These are phyloP conservation scores for Andrena minutula DNA, from an alignment of 2,888 invertebrate genomes.

Conservation along the genomic window DNA sequence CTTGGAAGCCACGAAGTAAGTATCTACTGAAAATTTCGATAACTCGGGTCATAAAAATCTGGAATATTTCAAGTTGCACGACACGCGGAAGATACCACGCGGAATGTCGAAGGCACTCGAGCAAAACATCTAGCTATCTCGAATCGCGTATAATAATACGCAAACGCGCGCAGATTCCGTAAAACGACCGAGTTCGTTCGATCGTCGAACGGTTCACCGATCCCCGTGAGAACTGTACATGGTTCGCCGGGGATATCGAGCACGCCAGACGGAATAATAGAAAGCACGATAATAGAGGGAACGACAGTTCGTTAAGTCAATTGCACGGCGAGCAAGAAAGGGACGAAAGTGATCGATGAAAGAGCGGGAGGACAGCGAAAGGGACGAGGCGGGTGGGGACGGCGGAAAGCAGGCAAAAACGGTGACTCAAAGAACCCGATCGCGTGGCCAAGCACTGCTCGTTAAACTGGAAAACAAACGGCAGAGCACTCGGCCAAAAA, in stretches of 20 bases:
- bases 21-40: no score
- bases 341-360: conserved; percentile 30
- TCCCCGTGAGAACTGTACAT: conserved; percentile 23
- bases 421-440: conserved; percentile 70
- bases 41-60: no score
- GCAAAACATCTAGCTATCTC: background rate
- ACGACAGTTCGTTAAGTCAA: conserved; percentile 57
- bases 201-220: conserved; percentile 11
- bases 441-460: conserved; percentile 70
- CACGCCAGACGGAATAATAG: conserved; percentile 28
- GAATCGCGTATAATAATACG: background rate
- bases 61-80: no score
- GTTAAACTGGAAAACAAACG: conserved; percentile 75
- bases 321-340: conserved; percentile 41
- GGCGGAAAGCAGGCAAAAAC: conserved; percentile 45
- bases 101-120: background rate
- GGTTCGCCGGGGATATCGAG: conserved; percentile 31
- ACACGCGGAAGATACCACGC: no score
- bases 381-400: conserved; percentile 19
- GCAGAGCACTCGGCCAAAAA: conserved; percentile 34
- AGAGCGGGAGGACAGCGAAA: conserved; percentile 4
- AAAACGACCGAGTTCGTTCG: conserved; percentile 1
- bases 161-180: background rate
- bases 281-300: conserved; percentile 44
- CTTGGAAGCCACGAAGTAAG: no score